Conservation (phyloP, 2,888 invertebrate species). For the Pyrochroa serraticornis region DNA sequence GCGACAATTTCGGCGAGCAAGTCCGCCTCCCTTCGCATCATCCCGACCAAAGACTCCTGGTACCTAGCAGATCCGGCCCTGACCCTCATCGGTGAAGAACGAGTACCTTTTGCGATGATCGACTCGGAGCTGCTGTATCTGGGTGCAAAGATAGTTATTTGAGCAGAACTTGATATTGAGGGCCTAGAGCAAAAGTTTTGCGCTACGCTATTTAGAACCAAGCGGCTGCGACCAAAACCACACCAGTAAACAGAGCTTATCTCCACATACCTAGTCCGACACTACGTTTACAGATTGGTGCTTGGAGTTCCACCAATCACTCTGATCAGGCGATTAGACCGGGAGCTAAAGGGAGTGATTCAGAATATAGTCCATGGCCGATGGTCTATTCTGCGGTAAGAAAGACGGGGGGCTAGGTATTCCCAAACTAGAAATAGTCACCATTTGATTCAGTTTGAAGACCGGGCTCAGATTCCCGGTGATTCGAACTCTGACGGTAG, state of each 20-base stretch:
- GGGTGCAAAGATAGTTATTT: slow-evolving; percentile 43
- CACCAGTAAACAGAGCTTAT: slow-evolving; percentile 51
- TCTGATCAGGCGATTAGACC: slow-evolving; percentile 35
- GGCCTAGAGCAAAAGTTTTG: slow-evolving; percentile 18
- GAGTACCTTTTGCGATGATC: slow-evolving; percentile 31
- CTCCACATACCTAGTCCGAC: slow-evolving; percentile 50
- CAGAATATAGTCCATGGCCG: slow-evolving; percentile 36
- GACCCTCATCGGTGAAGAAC: slow-evolving; percentile 31
- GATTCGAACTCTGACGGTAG: slow-evolving; percentile 39
- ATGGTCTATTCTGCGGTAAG: slow-evolving; percentile 42
- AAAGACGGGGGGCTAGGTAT: slow-evolving; percentile 48
- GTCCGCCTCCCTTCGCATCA: slow-evolving; percentile 36
- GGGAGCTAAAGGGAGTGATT: slow-evolving; percentile 40
- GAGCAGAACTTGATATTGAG: slow-evolving; percentile 34
- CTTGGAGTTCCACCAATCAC: slow-evolving; percentile 40
- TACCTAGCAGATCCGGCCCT: slow-evolving; percentile 41
- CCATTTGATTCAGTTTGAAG: slow-evolving; percentile 27
- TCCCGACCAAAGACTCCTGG: slow-evolving; percentile 40
- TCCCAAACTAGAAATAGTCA: slow-evolving; percentile 39
- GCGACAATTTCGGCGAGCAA: slow-evolving; percentile 28
- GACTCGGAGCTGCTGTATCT: slow-evolving; percentile 44
- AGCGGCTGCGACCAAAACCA: slow-evolving; percentile 48
- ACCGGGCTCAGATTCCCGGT: slow-evolving; percentile 34
- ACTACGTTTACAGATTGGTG: slow-evolving; percentile 49
- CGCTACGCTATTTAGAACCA: slow-evolving; percentile 39